Evolutionary conservation across 2,797 vertebrate species (phyloP).

Genomic region (Heteromormyrus szaboi): DNA sequence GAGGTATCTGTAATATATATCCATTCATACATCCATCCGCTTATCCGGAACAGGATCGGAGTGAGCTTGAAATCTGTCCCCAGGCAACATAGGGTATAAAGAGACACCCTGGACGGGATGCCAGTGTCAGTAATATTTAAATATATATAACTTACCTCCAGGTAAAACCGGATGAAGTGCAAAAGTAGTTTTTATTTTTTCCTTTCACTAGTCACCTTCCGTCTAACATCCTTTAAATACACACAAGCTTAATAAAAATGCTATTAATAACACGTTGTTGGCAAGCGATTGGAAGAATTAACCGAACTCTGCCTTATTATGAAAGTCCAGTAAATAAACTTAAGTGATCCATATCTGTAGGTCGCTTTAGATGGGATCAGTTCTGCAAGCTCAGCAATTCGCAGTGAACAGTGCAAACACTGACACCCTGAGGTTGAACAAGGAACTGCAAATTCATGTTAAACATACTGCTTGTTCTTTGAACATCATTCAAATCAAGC

Average conservation of each 20-base stretch:
- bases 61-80: neutral
- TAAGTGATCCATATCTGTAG: neutral
- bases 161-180: neutral
- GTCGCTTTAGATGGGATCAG: neutral
- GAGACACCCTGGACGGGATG: neutral
- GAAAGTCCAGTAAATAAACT: neutral
- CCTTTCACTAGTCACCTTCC: neutral
- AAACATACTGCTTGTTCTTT: neutral
- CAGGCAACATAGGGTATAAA: neutral
- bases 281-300: neutral
- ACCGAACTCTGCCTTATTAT: neutral
- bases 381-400: slow-evolving; percentile 1
- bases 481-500: neutral
- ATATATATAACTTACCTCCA: neutral
- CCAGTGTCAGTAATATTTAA: slow-evolving; percentile 4
- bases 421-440: slow-evolving; percentile 60
- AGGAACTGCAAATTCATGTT: slow-evolving; percentile 47
- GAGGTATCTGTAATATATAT: neutral
- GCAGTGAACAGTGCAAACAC: slow-evolving; percentile 48
- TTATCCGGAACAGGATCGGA: neutral
- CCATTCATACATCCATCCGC: neutral
- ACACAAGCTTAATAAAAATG: neutral
- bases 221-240: neutral
- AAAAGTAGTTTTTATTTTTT: neutral
- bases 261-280: neutral